A percentile compares a stretch with the other conserved stretches of the same genome.
phyloP scores from a whole-genome alignment of 2,888 invertebrate genomes.

The Eupithecia dodoneata region DNA sequence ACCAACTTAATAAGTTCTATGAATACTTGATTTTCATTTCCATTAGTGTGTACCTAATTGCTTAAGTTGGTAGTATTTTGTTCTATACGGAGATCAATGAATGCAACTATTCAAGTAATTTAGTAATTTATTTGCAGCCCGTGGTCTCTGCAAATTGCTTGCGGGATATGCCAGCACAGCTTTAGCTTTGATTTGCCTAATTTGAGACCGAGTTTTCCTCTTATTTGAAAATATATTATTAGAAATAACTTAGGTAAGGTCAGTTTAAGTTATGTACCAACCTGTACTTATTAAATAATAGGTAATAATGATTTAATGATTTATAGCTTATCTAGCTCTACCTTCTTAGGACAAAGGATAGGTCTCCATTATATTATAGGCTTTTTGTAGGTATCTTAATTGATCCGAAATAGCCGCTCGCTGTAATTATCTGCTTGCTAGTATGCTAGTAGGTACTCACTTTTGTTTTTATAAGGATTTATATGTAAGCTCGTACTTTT shows the following conservation, averaged over 20 bases:
- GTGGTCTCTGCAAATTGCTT: constrained; percentile 5
- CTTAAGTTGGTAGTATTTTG: background rate
- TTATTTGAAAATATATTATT: background rate
- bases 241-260: background rate
- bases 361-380: background rate
- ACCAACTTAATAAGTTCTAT: background rate
- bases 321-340: background rate
- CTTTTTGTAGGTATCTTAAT: background rate
- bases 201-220: background rate
- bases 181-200: constrained; percentile 9
- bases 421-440: background rate
- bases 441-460: too few relatives aligned
- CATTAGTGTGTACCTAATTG: background rate
- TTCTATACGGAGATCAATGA: background rate
- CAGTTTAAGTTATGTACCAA: background rate
- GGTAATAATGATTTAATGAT: background rate
- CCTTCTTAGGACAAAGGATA: too few relatives aligned
- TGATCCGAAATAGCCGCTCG: background rate
- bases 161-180: background rate
- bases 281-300: too few relatives aligned
- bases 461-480: too few relatives aligned
- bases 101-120: constrained; percentile 4
- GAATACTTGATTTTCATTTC: background rate
- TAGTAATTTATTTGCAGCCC: constrained; percentile 1
- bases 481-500: background rate